A percentile compares a stretch with the other conserved stretches of the same genome.
phyloP scores from a whole-genome alignment of 2,797 vertebrate genomes.

The Xyrichtys novacula region DNA sequence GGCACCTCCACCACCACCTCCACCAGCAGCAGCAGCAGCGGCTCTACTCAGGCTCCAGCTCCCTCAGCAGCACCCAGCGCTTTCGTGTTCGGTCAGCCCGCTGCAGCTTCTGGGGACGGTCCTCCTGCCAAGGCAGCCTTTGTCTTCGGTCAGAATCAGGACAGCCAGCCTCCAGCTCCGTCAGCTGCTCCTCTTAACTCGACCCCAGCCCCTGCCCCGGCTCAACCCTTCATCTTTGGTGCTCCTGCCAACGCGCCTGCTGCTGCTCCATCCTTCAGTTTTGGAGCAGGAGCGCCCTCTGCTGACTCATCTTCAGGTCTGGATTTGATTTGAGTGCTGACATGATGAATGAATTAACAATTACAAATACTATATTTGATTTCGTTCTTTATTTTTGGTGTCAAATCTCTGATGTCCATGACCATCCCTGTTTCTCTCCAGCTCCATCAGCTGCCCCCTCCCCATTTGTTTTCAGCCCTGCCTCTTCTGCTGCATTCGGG shows the following conservation, averaged over 20 bases:
- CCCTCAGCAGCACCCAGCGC: conserved; percentile 72
- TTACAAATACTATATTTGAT: neutral
- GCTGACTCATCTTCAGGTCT: conserved; percentile 89
- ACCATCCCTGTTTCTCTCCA: conserved; percentile 24
- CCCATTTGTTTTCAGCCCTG: conserved; percentile 89
- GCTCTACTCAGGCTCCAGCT: conserved; percentile 55
- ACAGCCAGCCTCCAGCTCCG: conserved; percentile 79
- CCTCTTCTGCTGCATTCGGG: conserved; percentile 85
- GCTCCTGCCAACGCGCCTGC: conserved; percentile 71
- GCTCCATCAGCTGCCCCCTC: conserved; percentile 80
- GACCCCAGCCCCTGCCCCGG: conserved; percentile 49
- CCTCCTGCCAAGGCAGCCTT: conserved; percentile 86
- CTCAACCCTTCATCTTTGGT: conserved; percentile 90
- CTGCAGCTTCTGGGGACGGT: conserved; percentile 80
- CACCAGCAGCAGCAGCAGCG: conserved; percentile 37
- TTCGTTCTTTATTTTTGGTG: neutral
- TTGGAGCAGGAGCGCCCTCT: conserved; percentile 85
- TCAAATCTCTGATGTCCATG: conserved; percentile 1
- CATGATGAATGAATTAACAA: too few relatives aligned
- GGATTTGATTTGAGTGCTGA: too few relatives aligned
- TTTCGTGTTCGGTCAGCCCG: conserved; percentile 91
- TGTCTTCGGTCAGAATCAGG: conserved; percentile 90
- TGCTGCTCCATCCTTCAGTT: conserved; percentile 83
- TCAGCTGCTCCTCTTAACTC: conserved; percentile 80
- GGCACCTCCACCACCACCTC: conserved; percentile 65